A percentile compares a stretch with the other conserved stretches of the same genome.
These are phyloP conservation scores for Sabellastarte sp. DNA, from an alignment of 2,888 invertebrate species.

Conservation along the genomic window DNA sequence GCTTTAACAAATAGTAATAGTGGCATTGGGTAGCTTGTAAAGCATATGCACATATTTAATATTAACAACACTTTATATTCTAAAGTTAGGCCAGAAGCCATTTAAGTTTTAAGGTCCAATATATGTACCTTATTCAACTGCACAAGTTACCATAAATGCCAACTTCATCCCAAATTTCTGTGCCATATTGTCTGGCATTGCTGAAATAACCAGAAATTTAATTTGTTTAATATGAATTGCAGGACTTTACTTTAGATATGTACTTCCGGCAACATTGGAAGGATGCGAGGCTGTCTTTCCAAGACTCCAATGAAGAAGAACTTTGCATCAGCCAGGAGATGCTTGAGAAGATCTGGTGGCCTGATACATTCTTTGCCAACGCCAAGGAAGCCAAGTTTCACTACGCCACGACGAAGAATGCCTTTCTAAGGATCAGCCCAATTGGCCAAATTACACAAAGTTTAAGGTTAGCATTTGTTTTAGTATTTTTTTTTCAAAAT, in stretches of 20 bases:
- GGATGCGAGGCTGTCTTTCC: slow-evolving; percentile 32
- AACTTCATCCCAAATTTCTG: no score
- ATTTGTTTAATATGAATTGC: neutral
- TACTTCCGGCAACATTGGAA: slow-evolving; percentile 39
- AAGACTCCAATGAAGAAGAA: slow-evolving; percentile 26
- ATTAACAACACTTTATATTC: no score
- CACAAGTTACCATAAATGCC: no score
- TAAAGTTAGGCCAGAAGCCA: no score
- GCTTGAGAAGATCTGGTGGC: slow-evolving; percentile 40
- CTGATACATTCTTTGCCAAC: slow-evolving; percentile 41
- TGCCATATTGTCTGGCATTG: no score
- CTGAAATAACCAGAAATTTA: no score
- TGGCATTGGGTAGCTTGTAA: no score
- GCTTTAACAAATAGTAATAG: no score
- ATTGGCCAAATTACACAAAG: slow-evolving; percentile 33
- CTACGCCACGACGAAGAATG: slow-evolving; percentile 38
- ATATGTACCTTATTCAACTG: no score
- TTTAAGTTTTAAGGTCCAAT: no score
- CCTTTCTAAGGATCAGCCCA: slow-evolving; percentile 35
- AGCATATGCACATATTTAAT: no score
- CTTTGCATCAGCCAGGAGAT: slow-evolving; percentile 38
- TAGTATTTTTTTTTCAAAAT: no score
- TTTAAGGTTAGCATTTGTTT: slow-evolving; percentile 25
- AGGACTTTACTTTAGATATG: slow-evolving; percentile 39
- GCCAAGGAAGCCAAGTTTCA: slow-evolving; percentile 38